A percentile compares a stretch with the other conserved stretches of the same genome.
phyloP scores from a whole-genome alignment of 2,113 vertebrate species.

The Labrus mixtus region DNA sequence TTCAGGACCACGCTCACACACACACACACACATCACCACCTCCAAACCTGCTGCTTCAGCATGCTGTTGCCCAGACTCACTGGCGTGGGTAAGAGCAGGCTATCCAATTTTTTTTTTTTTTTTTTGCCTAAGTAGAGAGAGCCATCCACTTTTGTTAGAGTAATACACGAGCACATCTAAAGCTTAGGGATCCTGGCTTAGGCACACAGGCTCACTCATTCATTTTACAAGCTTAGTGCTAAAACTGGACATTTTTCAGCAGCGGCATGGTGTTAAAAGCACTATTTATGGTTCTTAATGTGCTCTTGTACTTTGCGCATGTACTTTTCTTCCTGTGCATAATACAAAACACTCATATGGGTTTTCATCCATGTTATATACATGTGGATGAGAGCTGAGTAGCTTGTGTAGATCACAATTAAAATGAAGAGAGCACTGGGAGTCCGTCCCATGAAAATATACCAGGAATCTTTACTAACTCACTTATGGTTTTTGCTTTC shows the following conservation, averaged over 20 bases:
- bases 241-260: slow-evolving; percentile 68
- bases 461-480: slow-evolving; percentile 7
- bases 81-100: slow-evolving; percentile 50
- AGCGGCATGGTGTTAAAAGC: slow-evolving; percentile 69
- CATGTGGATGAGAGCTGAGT: slow-evolving; percentile 37
- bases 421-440: slow-evolving; percentile 18
- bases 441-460: slow-evolving; percentile 14
- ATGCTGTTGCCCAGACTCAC: slow-evolving; percentile 58
- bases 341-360: slow-evolving; percentile 65
- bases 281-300: slow-evolving; percentile 72
- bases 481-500: neutral
- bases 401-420: slow-evolving; percentile 32
- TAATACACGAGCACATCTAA: slow-evolving; percentile 75
- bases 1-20: slow-evolving; percentile 42
- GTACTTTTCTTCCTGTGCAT: slow-evolving; percentile 46
- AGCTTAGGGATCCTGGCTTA: slow-evolving; percentile 73
- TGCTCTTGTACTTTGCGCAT: slow-evolving; percentile 66
- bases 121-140: slow-evolving; percentile 61
- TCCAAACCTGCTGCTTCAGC: slow-evolving; percentile 74
- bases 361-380: slow-evolving; percentile 54
- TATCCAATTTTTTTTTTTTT: slow-evolving; percentile 53
- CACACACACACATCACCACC: slow-evolving; percentile 57
- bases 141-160: slow-evolving; percentile 65
- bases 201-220: slow-evolving; percentile 67
- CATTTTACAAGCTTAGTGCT: slow-evolving; percentile 74